Evolutionary conservation across 2,113 vertebrate species (phyloP).

Genomic region (Pangasianodon hypophthalmus): DNA sequence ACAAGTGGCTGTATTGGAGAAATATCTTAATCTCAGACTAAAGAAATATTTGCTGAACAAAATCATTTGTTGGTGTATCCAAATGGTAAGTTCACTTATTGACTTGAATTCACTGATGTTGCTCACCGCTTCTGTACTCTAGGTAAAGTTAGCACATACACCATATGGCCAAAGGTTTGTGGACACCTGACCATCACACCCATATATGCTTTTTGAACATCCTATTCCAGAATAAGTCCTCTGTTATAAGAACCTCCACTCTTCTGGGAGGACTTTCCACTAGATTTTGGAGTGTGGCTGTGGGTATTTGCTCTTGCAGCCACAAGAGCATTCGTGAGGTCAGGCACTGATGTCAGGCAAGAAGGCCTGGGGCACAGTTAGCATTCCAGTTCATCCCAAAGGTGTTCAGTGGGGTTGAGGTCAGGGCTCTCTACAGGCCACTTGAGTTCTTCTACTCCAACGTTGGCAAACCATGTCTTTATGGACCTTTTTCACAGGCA

Average conservation of each 20-base stretch:
- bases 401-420: not conserved
- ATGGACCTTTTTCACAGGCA: not conserved
- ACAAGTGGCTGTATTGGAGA: not conserved
- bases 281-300: not conserved
- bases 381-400: slow-evolving; percentile 3
- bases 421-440: not conserved
- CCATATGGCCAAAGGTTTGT: not conserved
- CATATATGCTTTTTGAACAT: not conserved
- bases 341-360: not conserved
- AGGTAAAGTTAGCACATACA: not conserved
- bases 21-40: not conserved
- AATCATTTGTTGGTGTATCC: not conserved
- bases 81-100: not conserved
- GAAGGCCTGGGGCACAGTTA: not conserved
- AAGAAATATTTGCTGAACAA: not conserved
- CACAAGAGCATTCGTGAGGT: not conserved
- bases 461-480: not conserved
- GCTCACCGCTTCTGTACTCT: not conserved
- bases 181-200: not conserved
- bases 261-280: not conserved
- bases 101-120: not conserved
- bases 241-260: not conserved
- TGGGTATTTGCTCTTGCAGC: not conserved
- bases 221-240: not conserved
- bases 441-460: not conserved